Evolutionary conservation across 2,888 invertebrate species (phyloP).

Genomic region (Branchellion lobata): DNA sequence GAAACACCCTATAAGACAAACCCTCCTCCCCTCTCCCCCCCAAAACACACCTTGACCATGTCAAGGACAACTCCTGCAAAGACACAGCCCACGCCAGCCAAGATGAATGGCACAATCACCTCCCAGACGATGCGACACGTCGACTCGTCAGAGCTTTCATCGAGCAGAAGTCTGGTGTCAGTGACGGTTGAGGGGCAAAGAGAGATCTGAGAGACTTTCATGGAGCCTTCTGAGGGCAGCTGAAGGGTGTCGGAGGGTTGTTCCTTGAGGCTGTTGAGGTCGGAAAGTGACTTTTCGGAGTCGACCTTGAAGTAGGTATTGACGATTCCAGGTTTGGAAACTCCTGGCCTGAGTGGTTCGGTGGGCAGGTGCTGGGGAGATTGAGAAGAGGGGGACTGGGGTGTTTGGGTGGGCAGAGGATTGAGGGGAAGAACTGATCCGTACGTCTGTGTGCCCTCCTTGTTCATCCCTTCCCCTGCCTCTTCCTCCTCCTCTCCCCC

Average conservation of each 20-base stretch:
- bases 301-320: conserved; percentile 29
- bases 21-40: too few relatives aligned
- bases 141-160: conserved; percentile 24
- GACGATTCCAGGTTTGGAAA: conserved; percentile 23
- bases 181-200: conserved; percentile 35
- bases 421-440: background rate
- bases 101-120: conserved; percentile 40
- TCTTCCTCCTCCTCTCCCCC: conserved; percentile 12
- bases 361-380: background rate
- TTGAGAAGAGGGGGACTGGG: background rate
- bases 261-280: background rate
- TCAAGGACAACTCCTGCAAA: conserved; percentile 46
- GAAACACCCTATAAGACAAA: background rate
- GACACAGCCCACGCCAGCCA: conserved; percentile 47
- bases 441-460: background rate
- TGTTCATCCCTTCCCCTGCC: background rate
- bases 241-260: background rate
- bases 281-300: conserved; percentile 30
- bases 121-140: conserved; percentile 32
- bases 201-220: conserved; percentile 10
- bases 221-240: background rate
- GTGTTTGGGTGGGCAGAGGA: background rate
- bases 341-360: background rate
- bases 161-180: conserved; percentile 40
- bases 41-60: conserved; percentile 41